Evolutionary conservation across 2,888 invertebrate species (phyloP), one percentile per base, ranked within the genome.

Genomic region (Meliscaeva auricollis): DNA sequence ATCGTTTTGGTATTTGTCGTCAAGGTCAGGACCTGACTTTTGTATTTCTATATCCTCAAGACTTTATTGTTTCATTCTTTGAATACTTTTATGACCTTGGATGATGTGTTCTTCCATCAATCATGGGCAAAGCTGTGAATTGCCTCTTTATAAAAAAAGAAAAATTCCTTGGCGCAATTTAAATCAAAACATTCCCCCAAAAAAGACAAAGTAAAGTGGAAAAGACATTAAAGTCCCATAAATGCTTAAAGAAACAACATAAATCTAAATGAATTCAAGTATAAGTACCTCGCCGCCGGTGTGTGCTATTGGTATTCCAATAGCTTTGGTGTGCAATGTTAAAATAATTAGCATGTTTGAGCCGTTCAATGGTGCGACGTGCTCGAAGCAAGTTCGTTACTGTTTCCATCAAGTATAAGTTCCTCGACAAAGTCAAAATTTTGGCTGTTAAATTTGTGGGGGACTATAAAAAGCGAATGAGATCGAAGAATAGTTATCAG

Each of bases 361-460:
- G 58, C 52, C 68, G 82, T 77, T 72, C 82, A 82, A 77, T 82
- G 82, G n/a, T 68, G 82, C 68, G 66, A 78, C 78, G 82, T 83
- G 82, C 69, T 62, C 54, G 54, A 73, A 78, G 48, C 68, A 62
- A 78, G 78, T 62, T 78, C 68, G 60, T 60, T 58, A 35, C 60
- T 30, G 6, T 9, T 35, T 38, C 73, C 30, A 32, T 17, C 6
- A 32, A 17, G 22, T 35, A 56, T 22, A 6, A 15, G n/a, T n/a
- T 44, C 3, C 35, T 6, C 9, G 2, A 8, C 13, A 38, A 20
- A 41, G 62, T 64, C 41, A n/a, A 41, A 44, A 41, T 41, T 72
- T 22, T 56, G 46, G 41, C 20, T n/a, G 50, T 52, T 62, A 46
- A 9, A 11, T 22, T 15, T 4, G 15, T 2, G 32, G 41, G 8